These are phyloP conservation scores for Nasalis larvatus DNA, from an alignment of 2,113 vertebrate genomes.

Conservation along the genomic window DNA sequence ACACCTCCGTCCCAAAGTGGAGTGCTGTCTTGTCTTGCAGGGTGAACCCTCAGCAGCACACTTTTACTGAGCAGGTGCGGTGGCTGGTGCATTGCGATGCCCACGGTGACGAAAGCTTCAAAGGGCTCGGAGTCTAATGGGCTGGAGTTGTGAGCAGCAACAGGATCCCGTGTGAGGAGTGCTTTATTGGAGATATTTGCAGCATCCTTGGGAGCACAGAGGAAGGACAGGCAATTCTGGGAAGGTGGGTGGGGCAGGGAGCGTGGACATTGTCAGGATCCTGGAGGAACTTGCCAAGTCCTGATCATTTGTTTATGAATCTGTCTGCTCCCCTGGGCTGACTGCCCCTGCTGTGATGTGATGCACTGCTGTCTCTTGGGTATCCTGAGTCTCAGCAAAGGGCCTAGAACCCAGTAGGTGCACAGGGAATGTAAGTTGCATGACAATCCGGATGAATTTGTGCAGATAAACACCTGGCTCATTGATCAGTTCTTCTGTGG, in stretches of 20 bases:
- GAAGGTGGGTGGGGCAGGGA: no score
- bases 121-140: not conserved
- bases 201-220: not conserved
- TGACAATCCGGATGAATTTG: not conserved
- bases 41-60: not conserved
- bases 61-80: not conserved
- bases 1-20: no score
- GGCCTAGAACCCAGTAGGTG: not conserved
- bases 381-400: not conserved
- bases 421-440: no score
- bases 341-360: fast-evolving
- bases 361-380: not conserved
- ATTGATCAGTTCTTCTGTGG: not conserved
- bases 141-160: no score
- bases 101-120: not conserved
- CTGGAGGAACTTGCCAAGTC: no score
- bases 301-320: not conserved
- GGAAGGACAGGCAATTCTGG: not conserved
- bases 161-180: not conserved
- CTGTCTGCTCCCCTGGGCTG: not conserved
- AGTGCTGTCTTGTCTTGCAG: not conserved
- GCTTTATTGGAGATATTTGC: not conserved
- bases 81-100: not conserved
- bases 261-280: not conserved
- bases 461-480: not conserved